These are phyloP conservation scores for Idris sp. DNA, from an alignment of 1,140 invertebrate species.

Conservation along the genomic window DNA sequence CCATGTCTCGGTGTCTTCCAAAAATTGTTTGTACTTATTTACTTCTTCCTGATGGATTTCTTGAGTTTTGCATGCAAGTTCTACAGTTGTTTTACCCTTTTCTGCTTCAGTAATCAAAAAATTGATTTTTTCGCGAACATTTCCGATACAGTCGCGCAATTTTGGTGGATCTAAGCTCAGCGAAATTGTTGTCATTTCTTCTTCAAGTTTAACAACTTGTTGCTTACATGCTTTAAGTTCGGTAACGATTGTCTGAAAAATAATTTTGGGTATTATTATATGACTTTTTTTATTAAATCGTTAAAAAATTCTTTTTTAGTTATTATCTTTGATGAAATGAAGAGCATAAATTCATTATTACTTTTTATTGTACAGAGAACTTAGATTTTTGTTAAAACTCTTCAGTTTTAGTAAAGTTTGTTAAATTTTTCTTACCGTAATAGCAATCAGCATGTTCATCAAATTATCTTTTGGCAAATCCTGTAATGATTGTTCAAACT, in stretches of 20 bases:
- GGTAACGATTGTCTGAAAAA: constrained; percentile 80
- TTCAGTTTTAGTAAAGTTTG: no score
- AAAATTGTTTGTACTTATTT: constrained; percentile 80
- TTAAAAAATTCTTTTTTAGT: no score
- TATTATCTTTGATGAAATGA: no score
- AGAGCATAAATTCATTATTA: no score
- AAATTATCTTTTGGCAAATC: constrained; percentile 84
- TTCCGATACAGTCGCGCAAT: constrained; percentile 76
- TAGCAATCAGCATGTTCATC: constrained; percentile 82
- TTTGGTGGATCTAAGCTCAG: constrained; percentile 79
- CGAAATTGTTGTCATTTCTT: constrained; percentile 76
- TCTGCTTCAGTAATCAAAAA: constrained; percentile 81
- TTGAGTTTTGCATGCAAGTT: constrained; percentile 79
- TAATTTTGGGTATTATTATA: not conserved
- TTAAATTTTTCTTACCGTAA: constrained; percentile 82
- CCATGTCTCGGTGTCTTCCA: constrained; percentile 83
- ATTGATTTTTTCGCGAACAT: constrained; percentile 78
- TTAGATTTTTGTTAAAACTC: no score
- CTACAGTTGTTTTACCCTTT: constrained; percentile 79
- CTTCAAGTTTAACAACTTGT: constrained; percentile 79
- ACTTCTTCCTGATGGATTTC: constrained; percentile 80
- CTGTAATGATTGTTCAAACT: constrained; percentile 82
- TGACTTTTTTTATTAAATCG: no score
- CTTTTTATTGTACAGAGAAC: no score
- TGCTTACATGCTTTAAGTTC: constrained; percentile 81